Evolutionary conservation across 2,888 invertebrate genomes (phyloP).

Genomic region (Volucella bombylans): DNA sequence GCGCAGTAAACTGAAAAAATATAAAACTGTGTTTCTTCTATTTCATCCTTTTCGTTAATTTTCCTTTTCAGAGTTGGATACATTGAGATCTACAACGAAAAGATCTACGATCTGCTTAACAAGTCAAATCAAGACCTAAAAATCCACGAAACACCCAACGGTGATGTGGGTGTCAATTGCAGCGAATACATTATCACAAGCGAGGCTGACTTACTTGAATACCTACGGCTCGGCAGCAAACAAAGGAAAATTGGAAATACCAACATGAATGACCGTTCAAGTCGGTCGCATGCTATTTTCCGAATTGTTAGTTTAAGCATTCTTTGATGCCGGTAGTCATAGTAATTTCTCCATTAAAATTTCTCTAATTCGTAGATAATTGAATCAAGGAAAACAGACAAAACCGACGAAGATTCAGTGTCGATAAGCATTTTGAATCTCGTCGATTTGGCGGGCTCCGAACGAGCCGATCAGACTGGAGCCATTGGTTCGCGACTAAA

Average conservation of each 20-base stretch:
- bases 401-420: constrained; percentile 84
- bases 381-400: constrained; percentile 87
- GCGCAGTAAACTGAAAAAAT: no score
- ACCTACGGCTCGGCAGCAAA: constrained; percentile 86
- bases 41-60: background rate
- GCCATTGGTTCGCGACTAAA: constrained; percentile 89
- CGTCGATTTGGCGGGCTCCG: constrained; percentile 95
- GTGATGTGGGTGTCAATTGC: constrained; percentile 86
- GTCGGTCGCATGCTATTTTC: constrained; percentile 94
- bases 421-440: constrained; percentile 91
- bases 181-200: constrained; percentile 86
- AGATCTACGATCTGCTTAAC: constrained; percentile 89
- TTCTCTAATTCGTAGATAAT: constrained; percentile 84
- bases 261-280: constrained; percentile 93
- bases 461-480: constrained; percentile 90
- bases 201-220: constrained; percentile 85
- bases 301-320: constrained; percentile 87
- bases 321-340: constrained; percentile 4
- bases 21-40: background rate
- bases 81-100: constrained; percentile 95
- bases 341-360: constrained; percentile 9
- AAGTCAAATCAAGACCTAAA: constrained; percentile 85
- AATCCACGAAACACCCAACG: constrained; percentile 86
- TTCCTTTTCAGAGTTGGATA: constrained; percentile 87
- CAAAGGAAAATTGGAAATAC: constrained; percentile 90